These are phyloP conservation scores for Clarias gariepinus DNA, from an alignment of 2,113 vertebrate genomes.

Conservation along the genomic window DNA sequence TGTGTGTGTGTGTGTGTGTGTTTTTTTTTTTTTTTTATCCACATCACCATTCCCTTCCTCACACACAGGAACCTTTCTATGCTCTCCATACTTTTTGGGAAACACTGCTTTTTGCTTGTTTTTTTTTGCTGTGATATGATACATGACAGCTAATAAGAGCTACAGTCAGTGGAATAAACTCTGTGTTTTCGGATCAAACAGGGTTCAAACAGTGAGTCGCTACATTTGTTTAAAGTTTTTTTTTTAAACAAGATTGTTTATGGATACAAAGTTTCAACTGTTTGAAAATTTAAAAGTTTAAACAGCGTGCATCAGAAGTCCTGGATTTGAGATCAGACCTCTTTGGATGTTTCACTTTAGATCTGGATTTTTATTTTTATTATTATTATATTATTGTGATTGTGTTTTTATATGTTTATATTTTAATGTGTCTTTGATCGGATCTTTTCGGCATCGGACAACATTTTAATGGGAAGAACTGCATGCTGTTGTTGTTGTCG, in stretches of 20 bases:
- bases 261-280: no score
- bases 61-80: slow-evolving; percentile 26
- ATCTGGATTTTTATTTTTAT: not conserved
- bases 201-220: not conserved
- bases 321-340: not conserved
- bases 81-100: not conserved
- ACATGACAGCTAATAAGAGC: not conserved
- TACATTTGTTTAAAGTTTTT: not conserved
- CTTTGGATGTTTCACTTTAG: not conserved
- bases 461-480: slow-evolving; percentile 3
- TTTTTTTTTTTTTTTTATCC: no score
- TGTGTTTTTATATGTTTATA: not conserved
- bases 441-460: slow-evolving; percentile 19
- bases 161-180: not conserved
- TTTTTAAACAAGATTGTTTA: not conserved
- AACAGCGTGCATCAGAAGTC: not conserved
- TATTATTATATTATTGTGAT: no score
- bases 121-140: not conserved
- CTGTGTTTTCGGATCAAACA: not conserved
- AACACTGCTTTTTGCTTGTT: not conserved
- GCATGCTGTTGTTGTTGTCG: not conserved
- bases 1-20: slow-evolving; percentile 30
- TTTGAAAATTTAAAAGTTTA: no score
- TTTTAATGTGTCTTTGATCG: not conserved
- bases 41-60: slow-evolving; percentile 12